Conservation (phyloP, 2,888 invertebrate genomes). For the Margaritifera margaritifera region DNA sequence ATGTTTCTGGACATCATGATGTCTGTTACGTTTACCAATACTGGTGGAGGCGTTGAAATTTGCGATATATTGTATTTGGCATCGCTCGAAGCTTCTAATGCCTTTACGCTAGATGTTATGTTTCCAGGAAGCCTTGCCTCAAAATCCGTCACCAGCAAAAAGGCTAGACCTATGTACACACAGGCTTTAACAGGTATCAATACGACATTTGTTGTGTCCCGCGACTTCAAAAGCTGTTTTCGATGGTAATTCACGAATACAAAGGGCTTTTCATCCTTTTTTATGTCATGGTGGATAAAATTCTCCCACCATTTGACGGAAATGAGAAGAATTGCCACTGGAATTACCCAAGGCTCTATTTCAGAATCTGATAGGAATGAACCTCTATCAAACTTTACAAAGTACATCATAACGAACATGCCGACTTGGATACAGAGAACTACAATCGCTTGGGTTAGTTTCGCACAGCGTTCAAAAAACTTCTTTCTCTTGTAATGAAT, state of each 20-base stretch:
- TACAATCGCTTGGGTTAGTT: constrained; percentile 12
- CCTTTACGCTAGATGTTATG: no score
- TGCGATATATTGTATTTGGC: no score
- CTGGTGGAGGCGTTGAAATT: no score
- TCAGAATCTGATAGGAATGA: not conserved
- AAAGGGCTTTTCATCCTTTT: not conserved
- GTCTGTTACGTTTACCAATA: no score
- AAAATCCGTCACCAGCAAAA: no score
- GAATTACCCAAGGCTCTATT: constrained; percentile 80
- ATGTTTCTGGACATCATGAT: no score
- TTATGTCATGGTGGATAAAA: constrained; percentile 71
- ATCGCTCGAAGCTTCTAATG: no score
- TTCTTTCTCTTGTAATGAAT: constrained; percentile 12
- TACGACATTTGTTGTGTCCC: no score
- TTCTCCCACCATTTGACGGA: constrained; percentile 99
- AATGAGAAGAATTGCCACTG: constrained; percentile 85
- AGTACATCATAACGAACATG: constrained; percentile 12
- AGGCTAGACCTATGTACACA: no score
- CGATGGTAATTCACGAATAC: not conserved
- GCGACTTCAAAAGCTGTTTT: no score
- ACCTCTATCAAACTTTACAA: constrained; percentile 1
- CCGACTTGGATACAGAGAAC: constrained; percentile 33
- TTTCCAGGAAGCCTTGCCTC: not conserved
- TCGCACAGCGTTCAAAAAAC: constrained; percentile 5
- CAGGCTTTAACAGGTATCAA: no score